Evolutionary conservation across 30 jellyfish, hydroid and myxozoan species (phyloP), one percentile per base, ranked within the genome.

Genomic region (Haliclystus octoradiatus): DNA sequence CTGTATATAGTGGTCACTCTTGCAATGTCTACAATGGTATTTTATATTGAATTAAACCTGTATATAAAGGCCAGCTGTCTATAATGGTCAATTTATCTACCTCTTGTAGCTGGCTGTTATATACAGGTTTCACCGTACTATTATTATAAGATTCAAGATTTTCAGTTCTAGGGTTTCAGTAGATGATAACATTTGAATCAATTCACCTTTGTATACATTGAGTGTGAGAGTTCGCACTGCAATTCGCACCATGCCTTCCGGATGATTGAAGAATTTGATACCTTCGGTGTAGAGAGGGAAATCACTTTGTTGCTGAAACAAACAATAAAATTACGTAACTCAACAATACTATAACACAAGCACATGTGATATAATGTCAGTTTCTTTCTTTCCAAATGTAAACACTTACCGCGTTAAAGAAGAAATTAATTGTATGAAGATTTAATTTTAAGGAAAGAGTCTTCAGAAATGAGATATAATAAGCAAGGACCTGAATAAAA

Each of bases 271-370:
- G 66, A 81, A 88, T 47, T 88, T 88, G 28, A 88, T 88, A 25
- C 92, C 95, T 72, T 88, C 97, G 0, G 97, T 88, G 92, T 81
- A 82, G 26, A 88, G 73, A 27, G 97, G 97, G 62, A 88, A 88
- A 60, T 88, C 97, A 52, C 76, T 71, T 60, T 79, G 78, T 35
- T 61, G 69, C 96, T 86, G 61, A 7, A 22, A 1, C 0, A 9
- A 63, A 9, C 24, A 71, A 7, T 29, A 26, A 32, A 51, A 50
- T 25, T 63, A 71, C 7, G 14, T 28, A 40, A 40, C 57, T 5
- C 57, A 40, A 40, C 57, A 40, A 40, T 19, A 40, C 57, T 40
- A 40, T 40, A 19, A 5, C 69, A 60, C 7, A 5, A 22, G 25
- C 69, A 22, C 30, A 60, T 9, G 25, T 22, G 22, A 13, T n/a